A percentile compares a stretch with the other conserved stretches of the same genome.
Evolutionary conservation across 2,797 vertebrate genomes (phyloP).

Genomic region (Discoglossus pictus): DNA sequence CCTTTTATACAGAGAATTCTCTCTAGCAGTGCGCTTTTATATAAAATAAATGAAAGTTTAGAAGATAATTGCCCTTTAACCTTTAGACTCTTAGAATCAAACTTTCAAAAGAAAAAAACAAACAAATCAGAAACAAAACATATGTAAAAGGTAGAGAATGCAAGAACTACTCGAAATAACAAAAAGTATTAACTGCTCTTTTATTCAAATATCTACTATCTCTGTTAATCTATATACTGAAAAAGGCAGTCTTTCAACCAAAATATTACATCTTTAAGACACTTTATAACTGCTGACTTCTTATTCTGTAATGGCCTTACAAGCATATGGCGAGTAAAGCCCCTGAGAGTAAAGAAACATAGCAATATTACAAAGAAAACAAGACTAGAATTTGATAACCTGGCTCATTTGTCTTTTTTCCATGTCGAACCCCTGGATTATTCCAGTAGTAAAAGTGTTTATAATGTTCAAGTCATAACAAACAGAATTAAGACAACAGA

Average conservation of each 20-base stretch:
- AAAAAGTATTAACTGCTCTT: conserved; percentile 34
- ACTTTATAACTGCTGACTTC: conserved; percentile 33
- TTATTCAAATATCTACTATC: conserved; percentile 40
- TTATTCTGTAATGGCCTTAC: conserved; percentile 21
- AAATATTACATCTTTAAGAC: conserved; percentile 47
- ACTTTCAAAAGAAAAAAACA: too few species aligned
- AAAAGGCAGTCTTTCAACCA: conserved; percentile 34
- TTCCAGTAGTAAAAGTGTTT: conserved; percentile 1
- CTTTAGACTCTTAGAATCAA: too few species aligned
- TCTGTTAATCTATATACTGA: conserved; percentile 26
- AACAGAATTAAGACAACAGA: conserved; percentile 2
- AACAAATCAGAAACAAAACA: too few species aligned
- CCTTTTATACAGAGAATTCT: too few species aligned
- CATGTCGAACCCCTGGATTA: conserved; percentile 7
- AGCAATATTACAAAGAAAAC: conserved; percentile 14
- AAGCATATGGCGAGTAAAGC: conserved; percentile 41
- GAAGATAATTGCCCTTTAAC: background rate
- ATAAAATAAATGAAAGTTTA: background rate
- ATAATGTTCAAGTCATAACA: conserved; percentile 26
- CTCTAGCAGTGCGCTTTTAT: too few species aligned
- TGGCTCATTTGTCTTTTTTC: conserved; percentile 17
- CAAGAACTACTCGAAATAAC: conserved; percentile 24
- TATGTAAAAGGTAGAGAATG: background rate
- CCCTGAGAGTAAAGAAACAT: conserved; percentile 37
- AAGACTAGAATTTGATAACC: conserved; percentile 14